Percentiles rank a stretch among this genome's conserved stretches.
These are phyloP conservation scores for Tineola bisselliella DNA, from an alignment of 2,888 invertebrate species.

Conservation along the genomic window DNA sequence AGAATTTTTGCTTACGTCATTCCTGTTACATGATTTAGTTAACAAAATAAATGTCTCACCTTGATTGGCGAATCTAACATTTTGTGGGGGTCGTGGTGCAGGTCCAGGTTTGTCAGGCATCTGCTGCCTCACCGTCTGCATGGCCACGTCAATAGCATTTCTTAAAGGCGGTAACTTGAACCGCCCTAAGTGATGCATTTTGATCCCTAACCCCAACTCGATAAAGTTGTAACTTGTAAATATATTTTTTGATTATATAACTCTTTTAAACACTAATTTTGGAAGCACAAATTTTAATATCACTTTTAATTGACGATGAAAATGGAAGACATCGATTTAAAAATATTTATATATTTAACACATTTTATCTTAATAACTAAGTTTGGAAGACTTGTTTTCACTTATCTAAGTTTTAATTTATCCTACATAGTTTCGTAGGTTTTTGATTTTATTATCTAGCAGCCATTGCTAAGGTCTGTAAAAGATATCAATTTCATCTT, in stretches of 20 bases:
- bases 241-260: slow-evolving; percentile 19
- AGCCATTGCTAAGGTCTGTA: slow-evolving; percentile 34
- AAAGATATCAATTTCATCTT: background rate
- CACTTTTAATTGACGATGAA: slow-evolving; percentile 21
- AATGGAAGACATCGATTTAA: slow-evolving; percentile 28
- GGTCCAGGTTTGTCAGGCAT: slow-evolving; percentile 74
- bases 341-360: too few relatives aligned
- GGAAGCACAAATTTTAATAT: slow-evolving; percentile 4
- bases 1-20: too few relatives aligned
- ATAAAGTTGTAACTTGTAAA: background rate
- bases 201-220: slow-evolving; percentile 17
- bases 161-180: slow-evolving; percentile 77
- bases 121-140: slow-evolving; percentile 82
- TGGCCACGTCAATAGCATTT: slow-evolving; percentile 82
- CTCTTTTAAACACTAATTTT: slow-evolving; percentile 15
- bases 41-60: slow-evolving; percentile 35
- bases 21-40: too few relatives aligned
- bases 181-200: slow-evolving; percentile 56
- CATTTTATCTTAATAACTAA: slow-evolving; percentile 18
- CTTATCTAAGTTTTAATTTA: slow-evolving; percentile 30
- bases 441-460: slow-evolving; percentile 21
- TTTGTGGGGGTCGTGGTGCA: slow-evolving; percentile 57
- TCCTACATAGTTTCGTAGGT: slow-evolving; percentile 18
- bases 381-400: slow-evolving; percentile 60
- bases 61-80: slow-evolving; percentile 63